Evolutionary conservation across 2,113 vertebrate species (phyloP).

Genomic region (Saguinus midas): DNA sequence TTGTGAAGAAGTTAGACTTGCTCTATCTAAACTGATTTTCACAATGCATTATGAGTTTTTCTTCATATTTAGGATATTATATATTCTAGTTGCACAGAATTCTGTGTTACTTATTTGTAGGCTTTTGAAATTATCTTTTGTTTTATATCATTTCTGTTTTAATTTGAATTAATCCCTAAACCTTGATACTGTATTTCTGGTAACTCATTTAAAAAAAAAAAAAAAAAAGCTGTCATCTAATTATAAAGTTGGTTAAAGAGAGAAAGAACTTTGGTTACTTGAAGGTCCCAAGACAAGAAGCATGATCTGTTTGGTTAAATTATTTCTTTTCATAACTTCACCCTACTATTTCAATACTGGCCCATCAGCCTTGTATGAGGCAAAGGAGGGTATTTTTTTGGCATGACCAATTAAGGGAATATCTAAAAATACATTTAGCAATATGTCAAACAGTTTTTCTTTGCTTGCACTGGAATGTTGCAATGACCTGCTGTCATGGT

Average conservation of each 20-base stretch:
- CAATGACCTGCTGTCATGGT: neutral
- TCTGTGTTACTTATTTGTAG: neutral
- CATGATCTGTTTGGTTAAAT: neutral
- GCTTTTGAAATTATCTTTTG: neutral
- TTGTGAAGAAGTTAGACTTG: neutral
- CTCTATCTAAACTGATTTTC: neutral
- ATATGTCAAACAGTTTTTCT: neutral
- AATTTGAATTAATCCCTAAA: constrained; percentile 26
- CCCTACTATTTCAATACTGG: neutral
- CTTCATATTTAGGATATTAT: neutral
- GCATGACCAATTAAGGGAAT: neutral
- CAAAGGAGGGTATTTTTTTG: neutral
- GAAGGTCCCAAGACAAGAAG: neutral
- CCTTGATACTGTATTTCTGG: neutral
- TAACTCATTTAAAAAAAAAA: neutral
- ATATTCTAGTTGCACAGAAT: neutral
- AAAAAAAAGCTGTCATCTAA: neutral
- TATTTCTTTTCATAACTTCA: neutral
- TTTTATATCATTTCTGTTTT: constrained; percentile 24
- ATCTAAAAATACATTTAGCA: neutral
- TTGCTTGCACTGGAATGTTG: neutral
- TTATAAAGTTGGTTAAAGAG: constrained; percentile 26
- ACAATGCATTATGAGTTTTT: neutral
- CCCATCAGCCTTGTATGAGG: neutral
- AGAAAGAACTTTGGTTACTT: neutral